phyloP scores from a whole-genome alignment of 2,888 invertebrate genomes.

The Ligdia adustata region DNA sequence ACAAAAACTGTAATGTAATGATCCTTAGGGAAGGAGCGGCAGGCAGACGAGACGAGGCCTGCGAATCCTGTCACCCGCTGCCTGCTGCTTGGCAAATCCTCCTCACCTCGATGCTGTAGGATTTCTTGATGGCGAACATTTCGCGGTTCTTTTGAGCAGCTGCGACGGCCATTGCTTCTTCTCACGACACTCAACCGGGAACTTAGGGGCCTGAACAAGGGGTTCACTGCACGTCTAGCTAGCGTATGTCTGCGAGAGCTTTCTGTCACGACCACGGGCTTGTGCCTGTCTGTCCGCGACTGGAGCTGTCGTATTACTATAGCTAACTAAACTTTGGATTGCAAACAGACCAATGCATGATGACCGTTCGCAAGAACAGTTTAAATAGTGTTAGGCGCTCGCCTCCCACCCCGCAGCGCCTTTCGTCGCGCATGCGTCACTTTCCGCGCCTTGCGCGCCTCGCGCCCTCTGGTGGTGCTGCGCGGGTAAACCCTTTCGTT shows the following conservation, averaged over 20 bases:
- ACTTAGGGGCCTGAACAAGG: conserved; percentile 76
- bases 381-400: conserved; percentile 85
- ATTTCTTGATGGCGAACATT: conserved; percentile 98
- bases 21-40: conserved; percentile 39
- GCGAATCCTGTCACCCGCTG: not conserved
- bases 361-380: conserved; percentile 85
- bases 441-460: conserved; percentile 58
- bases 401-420: conserved; percentile 82
- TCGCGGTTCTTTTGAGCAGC: conserved; percentile 97
- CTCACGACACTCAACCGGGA: conserved; percentile 76
- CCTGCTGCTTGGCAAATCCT: conserved; percentile 23
- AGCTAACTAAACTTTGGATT: conserved; percentile 86
- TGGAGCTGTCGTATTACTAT: conserved; percentile 82
- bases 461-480: conserved; percentile 37
- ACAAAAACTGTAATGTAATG: conserved; percentile 35
- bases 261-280: conserved; percentile 85
- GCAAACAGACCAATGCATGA: conserved; percentile 89
- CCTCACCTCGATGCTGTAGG: conserved; percentile 98
- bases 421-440: conserved; percentile 86
- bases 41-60: conserved; percentile 34
- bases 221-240: conserved; percentile 82
- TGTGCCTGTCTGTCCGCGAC: conserved; percentile 84
- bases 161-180: conserved; percentile 92
- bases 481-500: conserved; percentile 22
- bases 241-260: conserved; percentile 82